These are phyloP conservation scores for Eumaeus atala DNA, from an alignment of 1,140 invertebrate species.

Conservation along the genomic window DNA sequence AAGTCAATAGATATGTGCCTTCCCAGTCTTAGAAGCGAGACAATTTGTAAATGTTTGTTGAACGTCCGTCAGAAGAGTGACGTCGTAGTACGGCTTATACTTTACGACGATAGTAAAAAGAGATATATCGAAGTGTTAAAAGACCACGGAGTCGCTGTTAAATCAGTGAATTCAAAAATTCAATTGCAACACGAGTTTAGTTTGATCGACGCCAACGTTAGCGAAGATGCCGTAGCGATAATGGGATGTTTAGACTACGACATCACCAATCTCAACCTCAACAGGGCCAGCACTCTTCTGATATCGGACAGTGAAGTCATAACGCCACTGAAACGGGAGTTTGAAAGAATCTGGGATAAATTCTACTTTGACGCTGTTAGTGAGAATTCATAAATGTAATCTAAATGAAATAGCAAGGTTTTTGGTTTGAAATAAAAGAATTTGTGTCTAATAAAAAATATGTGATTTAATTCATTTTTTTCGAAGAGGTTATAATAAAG, in stretches of 20 bases:
- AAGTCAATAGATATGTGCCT: slow-evolving; percentile 42
- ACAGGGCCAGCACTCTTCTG: slow-evolving; percentile 39
- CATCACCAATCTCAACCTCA: slow-evolving; percentile 34
- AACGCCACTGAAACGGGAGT: slow-evolving; percentile 38
- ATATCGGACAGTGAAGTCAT: slow-evolving; percentile 41
- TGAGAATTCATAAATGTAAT: neutral
- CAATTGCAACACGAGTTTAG: slow-evolving; percentile 49
- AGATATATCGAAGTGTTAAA: slow-evolving; percentile 26
- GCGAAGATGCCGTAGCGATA: slow-evolving; percentile 36
- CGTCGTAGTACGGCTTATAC: slow-evolving; percentile 35
- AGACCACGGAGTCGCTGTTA: slow-evolving; percentile 40
- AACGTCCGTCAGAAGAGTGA: slow-evolving; percentile 35
- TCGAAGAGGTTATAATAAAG: slow-evolving; percentile 29
- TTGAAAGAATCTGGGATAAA: slow-evolving; percentile 49
- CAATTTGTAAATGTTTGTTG: slow-evolving; percentile 42
- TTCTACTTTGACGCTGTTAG: slow-evolving; percentile 6
- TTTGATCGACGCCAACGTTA: slow-evolving; percentile 38
- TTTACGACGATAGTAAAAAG: slow-evolving; percentile 36
- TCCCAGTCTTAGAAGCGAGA: slow-evolving; percentile 42
- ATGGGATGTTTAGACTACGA: slow-evolving; percentile 49
- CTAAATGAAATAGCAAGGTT: neutral
- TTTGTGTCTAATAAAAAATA: slow-evolving; percentile 46
- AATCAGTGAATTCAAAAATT: slow-evolving; percentile 33
- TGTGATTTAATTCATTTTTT: slow-evolving; percentile 42
- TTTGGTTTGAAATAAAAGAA: slow-evolving; percentile 29